phyloP scores from a whole-genome alignment of 2,888 invertebrate genomes.

The Platycheirus rosarum region DNA sequence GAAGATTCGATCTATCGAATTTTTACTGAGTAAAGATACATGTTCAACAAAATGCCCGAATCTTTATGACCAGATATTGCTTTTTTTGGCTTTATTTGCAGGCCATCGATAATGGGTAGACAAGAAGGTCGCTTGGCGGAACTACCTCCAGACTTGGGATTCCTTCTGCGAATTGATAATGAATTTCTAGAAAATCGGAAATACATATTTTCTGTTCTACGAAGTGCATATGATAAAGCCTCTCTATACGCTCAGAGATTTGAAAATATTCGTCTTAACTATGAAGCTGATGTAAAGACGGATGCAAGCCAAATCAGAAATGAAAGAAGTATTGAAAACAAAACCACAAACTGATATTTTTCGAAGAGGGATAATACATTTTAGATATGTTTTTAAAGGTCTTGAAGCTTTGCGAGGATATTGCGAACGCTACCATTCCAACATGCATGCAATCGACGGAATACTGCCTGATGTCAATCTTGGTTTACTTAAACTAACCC shows the following conservation, averaged over 20 bases:
- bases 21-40: constrained; percentile 86
- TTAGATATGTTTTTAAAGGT: constrained; percentile 79
- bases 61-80: background rate
- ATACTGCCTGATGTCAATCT: constrained; percentile 87
- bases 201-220: constrained; percentile 85
- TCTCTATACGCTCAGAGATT: constrained; percentile 87
- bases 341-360: too few relatives aligned
- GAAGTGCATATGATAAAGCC: constrained; percentile 86
- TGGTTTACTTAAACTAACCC: constrained; percentile 88
- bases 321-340: constrained; percentile 84
- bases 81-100: constrained; percentile 77
- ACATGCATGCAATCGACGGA: constrained; percentile 87
- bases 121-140: constrained; percentile 90
- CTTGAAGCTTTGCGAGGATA: constrained; percentile 86
- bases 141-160: constrained; percentile 87
- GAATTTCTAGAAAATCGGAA: constrained; percentile 78
- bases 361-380: background rate
- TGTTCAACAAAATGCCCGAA: constrained; percentile 17
- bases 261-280: constrained; percentile 86
- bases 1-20: constrained; percentile 87
- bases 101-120: constrained; percentile 92
- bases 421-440: constrained; percentile 87
- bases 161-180: constrained; percentile 87
- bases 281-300: constrained; percentile 87
- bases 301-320: constrained; percentile 86